These are phyloP conservation scores for Arnoldichthys spilopterus DNA, from an alignment of 2,797 vertebrate species.

Conservation along the genomic window DNA sequence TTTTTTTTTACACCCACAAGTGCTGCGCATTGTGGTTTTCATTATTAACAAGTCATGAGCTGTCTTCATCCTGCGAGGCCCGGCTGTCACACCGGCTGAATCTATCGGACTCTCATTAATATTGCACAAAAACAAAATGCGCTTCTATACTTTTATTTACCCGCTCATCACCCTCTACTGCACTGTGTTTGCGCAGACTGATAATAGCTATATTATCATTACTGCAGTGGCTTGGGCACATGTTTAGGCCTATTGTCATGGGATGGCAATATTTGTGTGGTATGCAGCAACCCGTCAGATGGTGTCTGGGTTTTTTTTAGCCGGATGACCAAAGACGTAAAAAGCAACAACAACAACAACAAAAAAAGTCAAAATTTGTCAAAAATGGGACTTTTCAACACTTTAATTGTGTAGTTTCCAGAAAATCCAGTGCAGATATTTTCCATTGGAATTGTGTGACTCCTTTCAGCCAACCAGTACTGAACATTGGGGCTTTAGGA, in stretches of 20 bases:
- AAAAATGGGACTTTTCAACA: too few species aligned
- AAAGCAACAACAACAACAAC: too few species aligned
- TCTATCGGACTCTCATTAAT: constrained; percentile 30
- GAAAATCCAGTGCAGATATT: too few species aligned
- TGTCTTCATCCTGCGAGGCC: constrained; percentile 18
- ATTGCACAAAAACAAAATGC: constrained; percentile 17
- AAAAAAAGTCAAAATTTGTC: too few species aligned
- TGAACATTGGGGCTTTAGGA: too few species aligned
- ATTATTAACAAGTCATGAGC: constrained; percentile 40
- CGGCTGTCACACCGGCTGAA: constrained; percentile 17
- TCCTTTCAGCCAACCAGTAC: too few species aligned
- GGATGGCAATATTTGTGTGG: background rate
- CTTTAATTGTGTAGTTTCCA: too few species aligned
- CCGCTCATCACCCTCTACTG: background rate
- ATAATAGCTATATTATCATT: background rate
- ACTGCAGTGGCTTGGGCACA: background rate
- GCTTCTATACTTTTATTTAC: constrained; percentile 14
- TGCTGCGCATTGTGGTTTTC: constrained; percentile 25
- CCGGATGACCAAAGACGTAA: too few species aligned
- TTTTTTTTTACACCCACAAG: too few species aligned
- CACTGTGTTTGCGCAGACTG: background rate
- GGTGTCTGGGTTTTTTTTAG: too few species aligned
- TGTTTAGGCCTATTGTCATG: background rate
- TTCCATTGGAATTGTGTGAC: too few species aligned
- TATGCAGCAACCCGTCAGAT: too few species aligned